These are phyloP conservation scores for Australoheros scitulus DNA, from an alignment of 2,113 vertebrate genomes.

Conservation along the genomic window DNA sequence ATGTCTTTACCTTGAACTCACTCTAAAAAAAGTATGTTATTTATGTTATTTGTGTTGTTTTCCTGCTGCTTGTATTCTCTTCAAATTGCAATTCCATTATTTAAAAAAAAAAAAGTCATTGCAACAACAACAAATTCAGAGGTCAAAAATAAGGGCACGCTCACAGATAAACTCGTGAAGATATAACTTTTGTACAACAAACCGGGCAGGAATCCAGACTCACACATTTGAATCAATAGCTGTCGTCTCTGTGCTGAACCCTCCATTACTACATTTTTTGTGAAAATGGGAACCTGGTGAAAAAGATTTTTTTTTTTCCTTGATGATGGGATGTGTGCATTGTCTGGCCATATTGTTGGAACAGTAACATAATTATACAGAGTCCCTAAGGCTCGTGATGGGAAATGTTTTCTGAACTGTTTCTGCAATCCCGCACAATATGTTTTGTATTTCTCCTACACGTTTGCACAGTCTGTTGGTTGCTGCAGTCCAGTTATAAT, in stretches of 20 bases:
- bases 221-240: constrained; percentile 10
- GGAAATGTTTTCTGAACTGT: background rate
- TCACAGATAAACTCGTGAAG: background rate
- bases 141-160: constrained; percentile 3
- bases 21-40: background rate
- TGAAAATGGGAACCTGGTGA: constrained; percentile 2
- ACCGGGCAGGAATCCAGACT: background rate
- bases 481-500: background rate
- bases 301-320: accelerated
- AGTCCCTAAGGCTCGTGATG: background rate
- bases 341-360: background rate
- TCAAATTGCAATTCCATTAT: background rate
- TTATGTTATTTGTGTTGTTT: background rate
- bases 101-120: background rate
- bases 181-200: background rate
- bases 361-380: constrained; percentile 1
- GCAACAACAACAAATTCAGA: background rate
- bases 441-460: background rate
- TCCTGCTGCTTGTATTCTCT: background rate
- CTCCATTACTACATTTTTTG: background rate
- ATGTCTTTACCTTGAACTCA: background rate
- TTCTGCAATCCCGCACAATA: background rate
- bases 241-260: background rate
- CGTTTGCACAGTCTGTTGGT: background rate
- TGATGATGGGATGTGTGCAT: background rate